A percentile compares a stretch with the other conserved stretches of the same genome.
Evolutionary conservation across 2,113 vertebrate genomes (phyloP).

Genomic region (Pachypanchax playfairii): DNA sequence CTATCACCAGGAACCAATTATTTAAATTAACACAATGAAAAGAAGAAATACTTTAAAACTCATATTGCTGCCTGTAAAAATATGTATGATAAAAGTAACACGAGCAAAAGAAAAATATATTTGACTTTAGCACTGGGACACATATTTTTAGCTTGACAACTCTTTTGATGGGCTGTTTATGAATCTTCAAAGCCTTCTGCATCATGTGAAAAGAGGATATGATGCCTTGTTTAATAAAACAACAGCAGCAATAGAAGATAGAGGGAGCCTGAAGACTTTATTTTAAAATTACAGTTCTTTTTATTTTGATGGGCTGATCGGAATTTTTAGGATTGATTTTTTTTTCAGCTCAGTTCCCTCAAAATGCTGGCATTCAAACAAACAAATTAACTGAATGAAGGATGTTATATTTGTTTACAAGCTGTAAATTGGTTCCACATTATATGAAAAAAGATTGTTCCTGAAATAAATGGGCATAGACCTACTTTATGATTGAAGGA

Average conservation of each 20-base stretch:
- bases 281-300: slow-evolving; percentile 12
- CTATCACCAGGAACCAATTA: slow-evolving; percentile 59
- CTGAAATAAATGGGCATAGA: slow-evolving; percentile 52
- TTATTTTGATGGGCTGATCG: slow-evolving; percentile 12
- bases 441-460: slow-evolving; percentile 55
- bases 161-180: slow-evolving; percentile 42
- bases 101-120: slow-evolving; percentile 58
- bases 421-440: slow-evolving; percentile 69
- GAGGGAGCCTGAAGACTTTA: neutral
- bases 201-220: slow-evolving; percentile 34
- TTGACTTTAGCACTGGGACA: slow-evolving; percentile 35
- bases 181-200: slow-evolving; percentile 54
- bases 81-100: slow-evolving; percentile 59
- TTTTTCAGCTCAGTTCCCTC: slow-evolving; percentile 21
- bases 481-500: slow-evolving; percentile 49
- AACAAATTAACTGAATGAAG: too few species aligned
- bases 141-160: slow-evolving; percentile 31
- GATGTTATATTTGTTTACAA: slow-evolving; percentile 50
- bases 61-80: slow-evolving; percentile 58
- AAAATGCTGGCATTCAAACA: slow-evolving; percentile 19
- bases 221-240: slow-evolving; percentile 60
- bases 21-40: slow-evolving; percentile 70
- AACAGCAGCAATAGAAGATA: slow-evolving; percentile 13
- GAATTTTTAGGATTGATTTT: slow-evolving; percentile 7
- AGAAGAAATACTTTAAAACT: slow-evolving; percentile 28